These are phyloP conservation scores for Zaprionus bogoriensis DNA, from an alignment of 2,888 invertebrate genomes.

Conservation along the genomic window DNA sequence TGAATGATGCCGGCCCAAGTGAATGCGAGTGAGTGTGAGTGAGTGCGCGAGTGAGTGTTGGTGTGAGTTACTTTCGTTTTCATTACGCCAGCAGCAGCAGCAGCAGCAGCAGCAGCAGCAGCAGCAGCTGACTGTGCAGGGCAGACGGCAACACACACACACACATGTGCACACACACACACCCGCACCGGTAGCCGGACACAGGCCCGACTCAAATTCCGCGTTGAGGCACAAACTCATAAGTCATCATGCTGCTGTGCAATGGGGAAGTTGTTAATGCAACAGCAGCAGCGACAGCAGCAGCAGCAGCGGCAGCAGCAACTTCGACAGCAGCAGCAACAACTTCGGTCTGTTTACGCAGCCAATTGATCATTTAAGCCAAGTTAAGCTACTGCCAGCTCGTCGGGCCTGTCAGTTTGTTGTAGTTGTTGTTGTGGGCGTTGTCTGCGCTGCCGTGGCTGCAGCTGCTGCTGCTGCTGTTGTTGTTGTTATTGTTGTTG, in stretches of 20 bases:
- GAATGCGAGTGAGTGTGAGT: slow-evolving; percentile 28
- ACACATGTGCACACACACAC: not conserved
- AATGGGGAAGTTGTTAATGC: slow-evolving; percentile 76
- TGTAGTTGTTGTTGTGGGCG: slow-evolving; percentile 60
- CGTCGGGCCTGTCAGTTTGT: slow-evolving; percentile 52
- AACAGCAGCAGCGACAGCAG: slow-evolving; percentile 43
- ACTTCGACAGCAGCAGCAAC: slow-evolving; percentile 21
- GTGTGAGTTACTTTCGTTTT: slow-evolving; percentile 79
- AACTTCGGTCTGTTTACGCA: slow-evolving; percentile 55
- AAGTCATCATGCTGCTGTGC: slow-evolving; percentile 65
- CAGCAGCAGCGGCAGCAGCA: slow-evolving; percentile 12
- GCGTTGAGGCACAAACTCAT: slow-evolving; percentile 72
- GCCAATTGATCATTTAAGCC: slow-evolving; percentile 77
- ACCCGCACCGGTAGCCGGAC: slow-evolving; percentile 29
- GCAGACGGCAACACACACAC: slow-evolving; percentile 5
- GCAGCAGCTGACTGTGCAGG: slow-evolving; percentile 55
- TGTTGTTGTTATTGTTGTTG: slow-evolving; percentile 17
- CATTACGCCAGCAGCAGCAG: slow-evolving; percentile 55
- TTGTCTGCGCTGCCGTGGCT: slow-evolving; percentile 16
- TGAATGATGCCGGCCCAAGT: slow-evolving; percentile 32
- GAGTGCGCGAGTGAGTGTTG: slow-evolving; percentile 22
- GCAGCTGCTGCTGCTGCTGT: slow-evolving; percentile 16
- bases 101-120: slow-evolving; percentile 8
- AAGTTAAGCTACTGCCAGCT: slow-evolving; percentile 49
- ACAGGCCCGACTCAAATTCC: slow-evolving; percentile 61